Percentiles rank a stretch among this genome's conserved stretches.
These are phyloP conservation scores for Palythoa caribaeorum DNA, from an alignment of 92 coral and sea anemone species.

Conservation along the genomic window DNA sequence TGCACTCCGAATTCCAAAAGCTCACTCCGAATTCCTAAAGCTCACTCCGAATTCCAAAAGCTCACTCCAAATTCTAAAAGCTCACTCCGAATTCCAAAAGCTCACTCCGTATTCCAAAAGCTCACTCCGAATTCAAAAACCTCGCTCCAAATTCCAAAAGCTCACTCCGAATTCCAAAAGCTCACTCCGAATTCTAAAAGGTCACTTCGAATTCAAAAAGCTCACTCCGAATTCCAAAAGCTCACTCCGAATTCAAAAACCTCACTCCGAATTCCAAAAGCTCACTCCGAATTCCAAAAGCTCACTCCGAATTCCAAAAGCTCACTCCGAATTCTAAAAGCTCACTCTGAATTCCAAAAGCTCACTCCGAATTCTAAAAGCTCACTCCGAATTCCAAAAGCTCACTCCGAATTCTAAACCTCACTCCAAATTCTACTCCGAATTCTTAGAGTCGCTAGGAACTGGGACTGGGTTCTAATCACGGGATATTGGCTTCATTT, in stretches of 20 bases:
- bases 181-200: constrained; percentile 1
- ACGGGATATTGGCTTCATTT: constrained; percentile 4
- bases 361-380: not conserved
- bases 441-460: not conserved
- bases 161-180: not conserved
- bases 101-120: too few species aligned
- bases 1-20: too few species aligned
- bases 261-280: constrained; percentile 1
- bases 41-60: too few species aligned
- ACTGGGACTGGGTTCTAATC: not conserved
- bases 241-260: not conserved
- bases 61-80: too few species aligned
- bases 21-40: too few species aligned
- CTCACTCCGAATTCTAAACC: too few species aligned
- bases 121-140: too few species aligned
- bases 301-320: not conserved
- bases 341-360: too few species aligned
- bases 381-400: too few species aligned
- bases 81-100: too few species aligned
- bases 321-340: not conserved
- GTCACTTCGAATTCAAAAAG: not conserved
- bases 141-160: too few species aligned
- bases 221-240: constrained; percentile 2
- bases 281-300: constrained; percentile 1
- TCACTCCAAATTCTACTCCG: not conserved